Base-by-base conservation (phyloP, 2,797 vertebrate genomes). In the Chaetodon trifasciatus region DNA sequence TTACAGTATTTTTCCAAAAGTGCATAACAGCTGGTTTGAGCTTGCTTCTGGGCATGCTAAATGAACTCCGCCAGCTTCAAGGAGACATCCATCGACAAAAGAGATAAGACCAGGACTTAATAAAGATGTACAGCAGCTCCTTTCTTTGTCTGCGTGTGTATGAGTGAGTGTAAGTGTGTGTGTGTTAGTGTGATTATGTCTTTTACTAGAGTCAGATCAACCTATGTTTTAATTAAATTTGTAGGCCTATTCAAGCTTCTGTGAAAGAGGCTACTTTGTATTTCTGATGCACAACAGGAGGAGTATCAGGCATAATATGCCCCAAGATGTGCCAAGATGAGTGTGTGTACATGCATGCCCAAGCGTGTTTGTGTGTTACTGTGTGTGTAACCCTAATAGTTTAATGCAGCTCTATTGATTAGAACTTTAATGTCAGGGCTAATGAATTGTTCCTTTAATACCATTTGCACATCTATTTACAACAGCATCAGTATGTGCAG, bases 361-460 rank as follows among this genome's bases (percentile, higher is more conserved):
- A 49, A 78, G 66, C 47, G 63, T 64, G 71, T 70, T 72, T 83
- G 88, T 81, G 88, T 71, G 83, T 79, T 47, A 37, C 53, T 58
- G 60, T 82, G 77, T 84, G 87, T 90, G 91, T 83, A 92, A 87
- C 86, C 76, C 86, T 95, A 95, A 95, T 94, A 92, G 94, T 94
- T 95, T 94, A 96, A 96, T 95, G 95, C 93, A 94, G 90, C 90
- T 92, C 88, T 95, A 96, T 95, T 95, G 96, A 96, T 96, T 94
- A 94, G 91, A 89, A 92, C 93, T 94, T 95, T 94, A 93, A 94
- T 93, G 94, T 91, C 91, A 91, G 75, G 87, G 85, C 91, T 95
- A 95, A 95, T 95, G 90, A 95, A 96, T 95, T 91, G 95, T 94
- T 95, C 89, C 92, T 93, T 95, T 95, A 96, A 95, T 94, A 92